Percentiles rank a stretch among this genome's conserved stretches.
Evolutionary conservation across 1,140 invertebrate genomes (phyloP).

Genomic region (Drosophila parvula): DNA sequence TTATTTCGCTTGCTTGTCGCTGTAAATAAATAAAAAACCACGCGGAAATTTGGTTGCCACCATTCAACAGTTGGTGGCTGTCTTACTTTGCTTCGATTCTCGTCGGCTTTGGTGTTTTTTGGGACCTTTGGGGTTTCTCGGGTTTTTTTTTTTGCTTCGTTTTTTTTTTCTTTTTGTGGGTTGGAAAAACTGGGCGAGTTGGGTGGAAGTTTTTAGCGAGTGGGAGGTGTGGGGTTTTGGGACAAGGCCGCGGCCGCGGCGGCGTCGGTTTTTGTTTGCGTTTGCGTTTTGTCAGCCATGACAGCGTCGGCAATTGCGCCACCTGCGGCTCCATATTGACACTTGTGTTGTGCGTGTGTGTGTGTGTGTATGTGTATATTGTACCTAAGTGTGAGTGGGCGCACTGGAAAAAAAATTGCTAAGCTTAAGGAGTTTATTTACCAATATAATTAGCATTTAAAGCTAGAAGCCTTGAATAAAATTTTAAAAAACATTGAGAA

Average conservation of each 20-base stretch:
- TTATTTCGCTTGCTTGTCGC: constrained; percentile 4
- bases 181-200: no score
- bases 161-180: neutral
- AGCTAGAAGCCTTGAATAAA: no score
- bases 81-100: constrained; percentile 25
- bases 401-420: neutral
- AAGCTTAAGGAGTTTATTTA: accelerated
- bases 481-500: no score
- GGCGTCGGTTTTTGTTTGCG: constrained; percentile 70
- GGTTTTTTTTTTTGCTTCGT: neutral
- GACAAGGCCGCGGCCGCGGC: constrained; percentile 52
- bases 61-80: constrained; percentile 71
- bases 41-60: constrained; percentile 36
- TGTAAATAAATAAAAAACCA: constrained; percentile 69
- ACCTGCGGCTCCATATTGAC: constrained; percentile 78
- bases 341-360: constrained; percentile 32
- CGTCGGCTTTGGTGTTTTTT: neutral
- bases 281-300: constrained; percentile 77
- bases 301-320: constrained; percentile 64
- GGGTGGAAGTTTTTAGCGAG: neutral
- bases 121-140: neutral
- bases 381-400: neutral
- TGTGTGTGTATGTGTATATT: neutral
- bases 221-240: constrained; percentile 31
- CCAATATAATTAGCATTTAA: neutral